phyloP scores from a whole-genome alignment of 2,888 invertebrate species.

The Abrostola triplasia region DNA sequence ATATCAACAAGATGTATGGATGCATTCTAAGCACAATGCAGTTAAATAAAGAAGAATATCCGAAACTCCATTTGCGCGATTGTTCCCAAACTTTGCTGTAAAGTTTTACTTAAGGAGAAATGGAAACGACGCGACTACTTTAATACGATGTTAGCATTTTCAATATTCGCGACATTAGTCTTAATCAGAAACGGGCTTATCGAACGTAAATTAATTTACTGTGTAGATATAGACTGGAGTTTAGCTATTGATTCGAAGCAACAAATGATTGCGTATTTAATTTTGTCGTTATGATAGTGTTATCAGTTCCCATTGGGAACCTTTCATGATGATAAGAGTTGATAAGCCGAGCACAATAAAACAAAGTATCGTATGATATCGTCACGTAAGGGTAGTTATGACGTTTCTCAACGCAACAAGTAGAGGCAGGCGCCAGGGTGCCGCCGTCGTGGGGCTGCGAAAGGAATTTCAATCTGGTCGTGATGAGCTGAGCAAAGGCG shows the following conservation, averaged over 20 bases:
- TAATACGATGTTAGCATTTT: conserved; percentile 4
- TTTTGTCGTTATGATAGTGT: conserved; percentile 25
- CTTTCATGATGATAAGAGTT: conserved; percentile 38
- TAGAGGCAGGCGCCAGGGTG: conserved; percentile 77
- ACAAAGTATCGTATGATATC: conserved; percentile 72
- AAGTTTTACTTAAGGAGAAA: conserved; percentile 24
- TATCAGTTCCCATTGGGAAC: conserved; percentile 15
- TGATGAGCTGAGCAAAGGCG: conserved; percentile 81
- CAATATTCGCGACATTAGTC: conserved; percentile 3
- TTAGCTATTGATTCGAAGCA: conserved; percentile 1
- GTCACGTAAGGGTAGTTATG: conserved; percentile 82
- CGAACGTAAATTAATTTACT: neutral
- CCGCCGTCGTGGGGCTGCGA: conserved; percentile 73
- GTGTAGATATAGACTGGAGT: neutral
- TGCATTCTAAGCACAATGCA: conserved; percentile 13
- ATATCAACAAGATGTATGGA: conserved; percentile 18
- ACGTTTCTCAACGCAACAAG: conserved; percentile 83
- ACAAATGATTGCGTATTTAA: conserved; percentile 8
- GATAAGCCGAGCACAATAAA: conserved; percentile 66
- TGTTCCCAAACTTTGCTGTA: conserved; percentile 35
- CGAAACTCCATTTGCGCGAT: conserved; percentile 34
- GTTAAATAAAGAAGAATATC: conserved; percentile 20
- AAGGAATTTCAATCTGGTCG: conserved; percentile 86
- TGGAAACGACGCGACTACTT: conserved; percentile 9
- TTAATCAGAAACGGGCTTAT: neutral